These are phyloP conservation scores for Unio pictorum DNA, from an alignment of 2,888 invertebrate genomes.

Conservation along the genomic window DNA sequence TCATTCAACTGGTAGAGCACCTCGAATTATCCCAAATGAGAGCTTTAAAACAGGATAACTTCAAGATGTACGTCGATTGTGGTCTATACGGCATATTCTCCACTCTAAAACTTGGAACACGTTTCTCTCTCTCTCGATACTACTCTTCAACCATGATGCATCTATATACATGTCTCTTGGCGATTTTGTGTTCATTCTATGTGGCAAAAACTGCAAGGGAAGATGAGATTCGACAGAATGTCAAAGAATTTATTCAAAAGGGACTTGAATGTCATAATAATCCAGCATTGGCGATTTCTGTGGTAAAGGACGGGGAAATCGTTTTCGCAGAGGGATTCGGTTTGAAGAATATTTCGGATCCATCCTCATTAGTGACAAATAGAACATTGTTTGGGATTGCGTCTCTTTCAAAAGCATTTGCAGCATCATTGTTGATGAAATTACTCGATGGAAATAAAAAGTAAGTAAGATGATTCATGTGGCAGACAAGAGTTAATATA, in stretches of 20 bases:
- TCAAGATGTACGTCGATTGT: too few species aligned
- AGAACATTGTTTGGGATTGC: constrained; percentile 46
- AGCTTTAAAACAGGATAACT: too few species aligned
- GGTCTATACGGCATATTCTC: too few species aligned
- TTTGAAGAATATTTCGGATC: constrained; percentile 13
- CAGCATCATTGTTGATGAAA: constrained; percentile 40
- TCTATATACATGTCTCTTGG: too few species aligned
- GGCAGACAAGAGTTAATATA: neutral
- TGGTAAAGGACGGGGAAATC: constrained; percentile 35
- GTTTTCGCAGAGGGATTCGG: constrained; percentile 38
- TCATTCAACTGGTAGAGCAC: too few species aligned
- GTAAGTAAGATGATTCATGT: constrained; percentile 10
- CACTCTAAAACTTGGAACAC: too few species aligned
- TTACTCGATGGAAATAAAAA: constrained; percentile 32
- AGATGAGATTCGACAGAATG: neutral
- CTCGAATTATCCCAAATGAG: too few species aligned
- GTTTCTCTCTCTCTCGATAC: too few species aligned
- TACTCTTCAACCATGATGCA: too few species aligned
- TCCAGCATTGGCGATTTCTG: constrained; percentile 35
- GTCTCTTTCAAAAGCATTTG: constrained; percentile 45
- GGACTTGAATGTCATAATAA: constrained; percentile 25
- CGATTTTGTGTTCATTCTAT: too few species aligned
- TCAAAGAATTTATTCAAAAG: constrained; percentile 12
- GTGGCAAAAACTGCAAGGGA: too few species aligned
- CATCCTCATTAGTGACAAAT: constrained; percentile 34